Conservation (phyloP, 2,888 invertebrate genomes). For the Tubulanus polymorphus region DNA sequence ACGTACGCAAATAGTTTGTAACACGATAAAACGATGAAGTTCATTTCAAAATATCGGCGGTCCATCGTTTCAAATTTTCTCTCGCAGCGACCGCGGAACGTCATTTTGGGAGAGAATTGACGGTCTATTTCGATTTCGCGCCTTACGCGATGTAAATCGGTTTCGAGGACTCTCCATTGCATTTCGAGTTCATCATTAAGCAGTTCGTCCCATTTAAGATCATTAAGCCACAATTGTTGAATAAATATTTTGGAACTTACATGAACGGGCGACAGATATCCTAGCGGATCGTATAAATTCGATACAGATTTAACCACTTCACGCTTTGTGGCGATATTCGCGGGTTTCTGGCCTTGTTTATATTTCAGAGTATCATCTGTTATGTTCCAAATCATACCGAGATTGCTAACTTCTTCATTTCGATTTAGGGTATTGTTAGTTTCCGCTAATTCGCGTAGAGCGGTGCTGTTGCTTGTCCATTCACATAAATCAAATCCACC, state of each 20-base stretch:
- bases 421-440: conserved; percentile 2
- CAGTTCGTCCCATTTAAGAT: background rate
- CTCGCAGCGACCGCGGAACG: too few species aligned
- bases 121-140: conserved; percentile 6
- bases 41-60: too few species aligned
- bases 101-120: too few species aligned
- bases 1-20: too few species aligned
- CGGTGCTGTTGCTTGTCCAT: background rate
- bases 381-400: background rate
- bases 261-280: background rate
- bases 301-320: background rate
- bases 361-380: background rate
- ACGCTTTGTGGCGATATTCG: background rate
- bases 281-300: background rate
- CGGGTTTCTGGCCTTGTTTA: background rate
- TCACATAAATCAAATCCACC: background rate
- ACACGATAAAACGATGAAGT: too few species aligned
- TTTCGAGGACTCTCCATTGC: background rate
- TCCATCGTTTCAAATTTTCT: too few species aligned
- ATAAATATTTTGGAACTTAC: background rate
- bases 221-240: background rate
- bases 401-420: background rate
- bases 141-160: background rate
- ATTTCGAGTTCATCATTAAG: background rate
- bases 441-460: background rate